Conservation (phyloP, 2,888 invertebrate species). For the Stenodera caucasica region DNA sequence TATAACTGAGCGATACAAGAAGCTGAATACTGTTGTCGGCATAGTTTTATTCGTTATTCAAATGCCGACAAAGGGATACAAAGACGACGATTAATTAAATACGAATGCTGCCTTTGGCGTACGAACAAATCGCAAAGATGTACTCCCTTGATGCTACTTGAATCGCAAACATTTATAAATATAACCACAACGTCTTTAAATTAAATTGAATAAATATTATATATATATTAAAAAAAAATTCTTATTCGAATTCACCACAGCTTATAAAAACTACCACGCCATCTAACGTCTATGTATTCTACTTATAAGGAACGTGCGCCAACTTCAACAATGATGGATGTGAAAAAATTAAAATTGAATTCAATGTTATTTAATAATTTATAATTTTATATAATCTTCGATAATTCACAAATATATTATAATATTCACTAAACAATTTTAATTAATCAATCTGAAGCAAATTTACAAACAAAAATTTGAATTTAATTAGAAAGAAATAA, state of each 20-base stretch:
- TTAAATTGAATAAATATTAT: not conserved
- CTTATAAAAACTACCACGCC: not conserved
- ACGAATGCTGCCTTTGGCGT: conserved; percentile 23
- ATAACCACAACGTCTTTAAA: not conserved
- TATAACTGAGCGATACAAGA: conserved; percentile 47
- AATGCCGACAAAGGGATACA: conserved; percentile 52
- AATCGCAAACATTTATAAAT: not conserved
- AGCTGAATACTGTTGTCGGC: conserved; percentile 53
- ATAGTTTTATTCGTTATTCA: conserved; percentile 54
- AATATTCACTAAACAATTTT: not conserved
- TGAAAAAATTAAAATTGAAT: not conserved
- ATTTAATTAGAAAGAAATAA: no score
- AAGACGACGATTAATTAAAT: conserved; percentile 50
- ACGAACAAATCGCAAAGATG: conserved; percentile 2
- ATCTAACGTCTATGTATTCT: not conserved
- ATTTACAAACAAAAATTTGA: no score
- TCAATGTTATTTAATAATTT: not conserved
- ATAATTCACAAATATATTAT: not conserved
- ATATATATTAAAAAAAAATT: not conserved
- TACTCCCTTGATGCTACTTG: not conserved
- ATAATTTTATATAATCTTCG: not conserved
- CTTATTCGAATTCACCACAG: not conserved
- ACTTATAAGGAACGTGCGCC: not conserved
- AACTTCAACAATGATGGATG: not conserved
- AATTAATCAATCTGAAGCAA: not conserved